Conservation (phyloP, 2,797 vertebrate genomes). For the Psittacula derbiana region DNA sequence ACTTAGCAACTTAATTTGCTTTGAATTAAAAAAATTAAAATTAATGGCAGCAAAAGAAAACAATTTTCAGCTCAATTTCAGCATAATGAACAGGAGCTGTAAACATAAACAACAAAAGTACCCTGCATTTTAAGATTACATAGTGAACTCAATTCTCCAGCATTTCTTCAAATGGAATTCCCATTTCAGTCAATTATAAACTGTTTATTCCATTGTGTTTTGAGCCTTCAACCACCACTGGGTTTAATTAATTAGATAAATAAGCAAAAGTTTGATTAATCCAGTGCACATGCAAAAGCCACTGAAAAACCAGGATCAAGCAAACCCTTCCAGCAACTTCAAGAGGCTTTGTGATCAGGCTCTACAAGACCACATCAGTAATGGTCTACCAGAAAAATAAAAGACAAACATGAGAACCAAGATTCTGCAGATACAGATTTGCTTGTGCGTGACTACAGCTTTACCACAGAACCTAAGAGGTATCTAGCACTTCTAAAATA, state of each 20-base stretch:
- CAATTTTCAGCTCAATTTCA: slow-evolving; percentile 48
- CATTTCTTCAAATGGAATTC: slow-evolving; percentile 7
- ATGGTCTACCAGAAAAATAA: neutral
- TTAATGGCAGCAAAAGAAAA: slow-evolving; percentile 36
- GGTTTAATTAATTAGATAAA: slow-evolving; percentile 50
- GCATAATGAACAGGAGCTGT: slow-evolving; percentile 4
- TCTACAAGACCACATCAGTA: neutral
- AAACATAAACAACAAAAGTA: slow-evolving; percentile 2
- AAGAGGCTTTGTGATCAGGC: neutral
- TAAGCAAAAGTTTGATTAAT: slow-evolving; percentile 24
- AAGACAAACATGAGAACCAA: neutral
- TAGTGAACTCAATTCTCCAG: neutral
- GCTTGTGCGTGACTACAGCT: neutral
- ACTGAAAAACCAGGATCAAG: neutral
- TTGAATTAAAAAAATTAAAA: slow-evolving; percentile 50
- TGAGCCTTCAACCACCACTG: slow-evolving; percentile 5
- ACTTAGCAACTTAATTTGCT: slow-evolving; percentile 38
- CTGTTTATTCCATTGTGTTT: slow-evolving; percentile 10
- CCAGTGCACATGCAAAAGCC: neutral
- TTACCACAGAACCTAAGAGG: neutral
- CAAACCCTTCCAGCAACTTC: neutral
- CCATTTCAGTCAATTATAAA: slow-evolving; percentile 53
- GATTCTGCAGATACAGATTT: neutral
- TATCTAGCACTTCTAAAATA: neutral
- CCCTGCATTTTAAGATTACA: neutral